Base-by-base conservation (phyloP, 64 coral and sea anemone species). In the Catalaphyllia jardinei region DNA sequence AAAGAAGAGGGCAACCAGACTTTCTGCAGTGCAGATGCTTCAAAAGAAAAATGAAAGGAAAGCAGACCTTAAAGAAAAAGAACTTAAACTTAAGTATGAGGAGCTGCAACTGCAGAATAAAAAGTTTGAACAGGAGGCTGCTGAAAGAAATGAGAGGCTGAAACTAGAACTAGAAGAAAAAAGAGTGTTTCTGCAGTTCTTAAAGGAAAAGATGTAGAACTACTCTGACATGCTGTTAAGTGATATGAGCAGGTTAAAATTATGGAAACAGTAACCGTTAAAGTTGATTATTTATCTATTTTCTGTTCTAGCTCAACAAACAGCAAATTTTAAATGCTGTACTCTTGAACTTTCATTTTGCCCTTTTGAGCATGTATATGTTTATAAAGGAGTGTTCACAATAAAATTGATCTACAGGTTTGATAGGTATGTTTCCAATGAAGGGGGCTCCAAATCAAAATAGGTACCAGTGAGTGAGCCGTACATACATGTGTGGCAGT, bases 401-500 rank as follows among this genome's bases (percentile, higher is more conserved):
- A 80, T 30, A 60, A 60, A 80, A 80, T 55, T 79, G 78, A 77
- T 78, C 4, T 78, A n/a, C 33, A 35, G 33, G 52, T 64, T 82
- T 64, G 79, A 82, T 62, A 82, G 62, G 57, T 82, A 82, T 64
- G 79, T 82, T 82, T 62, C 57, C 57, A 86, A 73, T 52, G 50
- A 73, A 38, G 79, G 79, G 79, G 79, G 14, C 18, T 82, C 79
- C 59, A 82, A 82, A 82, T 82, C 79, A 82, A 82, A 82, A 82
- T 82, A 82, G 59, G 79, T 82, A 20, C 79, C 79, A 63, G 79
- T 82, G 79, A 82, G 59, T 64, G 79, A 82, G 33, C 79, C 79
- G 6, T 82, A 86, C 65, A 86, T n/a, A 59, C 83, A 86, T 54
- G 83, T 86, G 67, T 86, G 83, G 83, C 67, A 86, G 83, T 86